These are phyloP conservation scores for Batillaria attramentaria DNA, from an alignment of 1,140 invertebrate species.

Conservation along the genomic window DNA sequence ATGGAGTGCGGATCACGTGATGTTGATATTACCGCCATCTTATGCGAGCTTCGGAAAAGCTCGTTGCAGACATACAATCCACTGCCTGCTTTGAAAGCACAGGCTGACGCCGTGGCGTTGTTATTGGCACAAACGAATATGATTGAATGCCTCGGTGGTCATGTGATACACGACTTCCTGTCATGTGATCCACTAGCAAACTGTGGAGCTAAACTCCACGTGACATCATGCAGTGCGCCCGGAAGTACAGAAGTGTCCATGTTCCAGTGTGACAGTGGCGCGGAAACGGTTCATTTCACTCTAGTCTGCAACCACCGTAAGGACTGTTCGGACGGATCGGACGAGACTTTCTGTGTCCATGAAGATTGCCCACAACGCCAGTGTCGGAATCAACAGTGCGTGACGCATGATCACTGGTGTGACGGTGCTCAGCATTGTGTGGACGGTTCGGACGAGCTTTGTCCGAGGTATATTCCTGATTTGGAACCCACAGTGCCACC, in stretches of 20 bases:
- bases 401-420: not conserved
- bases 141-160: constrained; percentile 4
- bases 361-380: not conserved
- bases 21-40: too few relatives aligned
- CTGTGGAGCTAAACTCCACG: not conserved
- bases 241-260: not conserved
- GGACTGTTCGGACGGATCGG: not conserved
- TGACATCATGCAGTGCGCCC: not conserved
- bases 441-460: constrained; percentile 14
- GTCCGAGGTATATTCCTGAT: not conserved
- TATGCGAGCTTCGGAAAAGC: too few relatives aligned
- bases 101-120: too few relatives aligned
- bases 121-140: too few relatives aligned
- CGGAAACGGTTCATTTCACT: not conserved
- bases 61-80: too few relatives aligned
- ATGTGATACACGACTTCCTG: not conserved
- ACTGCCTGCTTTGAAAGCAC: too few relatives aligned
- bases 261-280: constrained; percentile 7
- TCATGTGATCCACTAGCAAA: not conserved
- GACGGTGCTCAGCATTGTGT: not conserved
- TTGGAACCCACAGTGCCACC: not conserved
- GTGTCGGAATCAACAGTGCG: not conserved
- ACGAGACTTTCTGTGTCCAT: constrained; percentile 7
- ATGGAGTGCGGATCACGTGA: too few relatives aligned
- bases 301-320: constrained; percentile 10